phyloP scores from a whole-genome alignment of 2,888 invertebrate genomes.

The Pantelozetes paolii region DNA sequence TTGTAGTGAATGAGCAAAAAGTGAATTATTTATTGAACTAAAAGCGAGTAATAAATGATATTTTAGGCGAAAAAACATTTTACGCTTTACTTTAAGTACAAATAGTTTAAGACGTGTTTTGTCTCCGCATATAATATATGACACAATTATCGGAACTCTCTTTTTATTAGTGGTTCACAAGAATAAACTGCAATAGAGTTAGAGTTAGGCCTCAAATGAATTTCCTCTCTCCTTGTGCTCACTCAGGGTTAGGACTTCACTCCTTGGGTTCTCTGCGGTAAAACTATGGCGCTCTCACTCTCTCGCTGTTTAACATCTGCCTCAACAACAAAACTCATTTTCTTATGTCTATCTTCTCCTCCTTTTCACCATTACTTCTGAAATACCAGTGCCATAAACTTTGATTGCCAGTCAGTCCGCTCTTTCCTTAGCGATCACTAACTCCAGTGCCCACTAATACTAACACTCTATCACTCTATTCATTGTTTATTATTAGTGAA shows the following conservation, averaged over 20 bases:
- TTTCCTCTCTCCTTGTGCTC: neutral
- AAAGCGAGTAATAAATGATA: neutral
- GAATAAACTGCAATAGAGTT: neutral
- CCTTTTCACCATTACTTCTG: neutral
- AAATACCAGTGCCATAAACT: neutral
- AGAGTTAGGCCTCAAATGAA: conserved; percentile 1
- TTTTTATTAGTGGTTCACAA: neutral
- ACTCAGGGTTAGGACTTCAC: no score
- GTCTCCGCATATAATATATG: conserved; percentile 2
- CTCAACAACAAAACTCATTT: conserved; percentile 2
- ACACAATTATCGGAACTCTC: conserved; percentile 7
- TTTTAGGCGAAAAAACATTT: neutral
- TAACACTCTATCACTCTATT: neutral
- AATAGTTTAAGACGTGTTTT: neutral
- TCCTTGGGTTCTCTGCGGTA: no score
- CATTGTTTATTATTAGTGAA: neutral
- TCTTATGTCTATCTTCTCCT: neutral
- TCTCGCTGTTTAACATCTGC: neutral
- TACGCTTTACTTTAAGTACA: neutral
- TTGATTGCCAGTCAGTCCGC: neutral
- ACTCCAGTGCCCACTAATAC: neutral
- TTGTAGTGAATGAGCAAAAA: no score
- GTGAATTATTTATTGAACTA: no score
- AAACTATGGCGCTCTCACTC: neutral
- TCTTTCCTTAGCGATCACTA: neutral